Conservation (phyloP, 2,797 vertebrate species). For the Sparus aurata region DNA sequence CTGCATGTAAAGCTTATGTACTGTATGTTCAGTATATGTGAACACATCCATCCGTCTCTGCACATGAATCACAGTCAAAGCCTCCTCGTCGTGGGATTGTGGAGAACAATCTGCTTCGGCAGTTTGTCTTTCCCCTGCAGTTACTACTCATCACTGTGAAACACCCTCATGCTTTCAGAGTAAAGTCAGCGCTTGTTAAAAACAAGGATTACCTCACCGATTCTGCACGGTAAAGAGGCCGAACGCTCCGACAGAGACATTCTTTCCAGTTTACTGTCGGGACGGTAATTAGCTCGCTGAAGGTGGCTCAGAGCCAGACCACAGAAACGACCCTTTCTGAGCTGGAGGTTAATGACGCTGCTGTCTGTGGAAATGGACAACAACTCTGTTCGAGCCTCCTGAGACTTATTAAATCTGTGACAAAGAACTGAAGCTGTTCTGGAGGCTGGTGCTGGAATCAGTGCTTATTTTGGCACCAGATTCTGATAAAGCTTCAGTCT, state of each 20-base stretch:
- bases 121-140: conserved; percentile 62
- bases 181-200: conserved; percentile 81
- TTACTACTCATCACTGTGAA: conserved; percentile 64
- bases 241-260: conserved; percentile 62
- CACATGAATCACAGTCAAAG: conserved; percentile 50
- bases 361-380: background rate
- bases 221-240: conserved; percentile 69
- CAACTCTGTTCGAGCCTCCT: background rate
- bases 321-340: conserved; percentile 5
- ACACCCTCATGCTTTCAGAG: conserved; percentile 71
- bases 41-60: conserved; percentile 12
- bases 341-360: conserved; percentile 1
- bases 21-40: conserved; percentile 6
- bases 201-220: conserved; percentile 77
- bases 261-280: conserved; percentile 77
- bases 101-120: conserved; percentile 53
- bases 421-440: background rate
- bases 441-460: background rate
- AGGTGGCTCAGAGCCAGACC: background rate
- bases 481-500: background rate
- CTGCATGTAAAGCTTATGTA: background rate
- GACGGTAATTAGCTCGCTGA: conserved; percentile 55
- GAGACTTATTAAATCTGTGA: background rate
- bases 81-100: conserved; percentile 33
- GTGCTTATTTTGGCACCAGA: background rate